Base-by-base conservation (phyloP, 30 jellyfish, hydroid and myxozoan species). In the Turritopsis rubra region DNA sequence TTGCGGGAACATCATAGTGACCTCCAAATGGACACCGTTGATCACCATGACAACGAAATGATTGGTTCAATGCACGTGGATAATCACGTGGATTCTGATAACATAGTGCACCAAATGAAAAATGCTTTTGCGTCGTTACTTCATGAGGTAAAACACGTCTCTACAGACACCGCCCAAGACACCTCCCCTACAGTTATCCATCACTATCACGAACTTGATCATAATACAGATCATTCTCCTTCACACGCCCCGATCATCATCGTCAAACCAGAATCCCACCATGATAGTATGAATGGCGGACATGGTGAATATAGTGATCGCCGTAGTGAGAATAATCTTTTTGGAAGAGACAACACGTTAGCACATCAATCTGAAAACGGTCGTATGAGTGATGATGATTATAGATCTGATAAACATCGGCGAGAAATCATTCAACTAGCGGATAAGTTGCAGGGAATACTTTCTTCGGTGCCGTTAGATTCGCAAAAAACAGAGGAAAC, bases 101-200 rank as follows among this genome's bases (percentile, higher is more conserved):
- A 41, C 60, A n/a, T 68, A 68, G 77, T 68, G 77, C 77, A 68
- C 19, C 77, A 68, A 19, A 68, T 68, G 77, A 68, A 68, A 68
- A 27, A 68, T 27, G 77, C 77, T n/a, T 68, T 68, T 22, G 28
- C 77, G 16, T 68, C 77, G 19, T 27, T 68, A 9, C 77, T 68
- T 17, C 77, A 68, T 9, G 77, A 68, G 0, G 30, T 68, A 0
- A 68, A 27, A 68, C 28, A 68, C 30, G 30, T 9, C 16, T 23
- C 77, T 68, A 13, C 60, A 41, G 60, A 41, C 13, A 41, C 60
- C 13, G 13, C 60, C 60, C 13, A 5, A 41, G 60, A 41, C 13
- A 41, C 60, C 60, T 5, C 60, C 60, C 60, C 60, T 41, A 13
- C 60, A 41, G 60, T 41, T 3, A 41, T 41, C 60, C 60, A 41